Percentiles rank a stretch among this genome's conserved stretches.
phyloP scores from a whole-genome alignment of 2,113 vertebrate species.

The Fulmarus glacialis region DNA sequence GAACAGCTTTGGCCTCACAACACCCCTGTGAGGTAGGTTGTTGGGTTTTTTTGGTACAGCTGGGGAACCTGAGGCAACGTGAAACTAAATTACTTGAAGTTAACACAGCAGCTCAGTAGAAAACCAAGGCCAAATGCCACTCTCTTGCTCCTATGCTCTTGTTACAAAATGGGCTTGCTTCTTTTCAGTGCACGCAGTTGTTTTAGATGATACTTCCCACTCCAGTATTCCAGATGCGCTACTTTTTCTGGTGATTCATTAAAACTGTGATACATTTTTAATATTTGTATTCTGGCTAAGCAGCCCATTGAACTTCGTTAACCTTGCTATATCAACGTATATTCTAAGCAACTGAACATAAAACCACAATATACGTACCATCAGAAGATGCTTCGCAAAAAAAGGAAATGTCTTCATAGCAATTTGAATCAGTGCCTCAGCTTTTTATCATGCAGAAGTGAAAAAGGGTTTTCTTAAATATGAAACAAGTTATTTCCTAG shows the following conservation, averaged over 20 bases:
- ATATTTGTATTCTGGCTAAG: not conserved
- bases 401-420: not conserved
- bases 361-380: not conserved
- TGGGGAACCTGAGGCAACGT: not conserved
- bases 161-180: not conserved
- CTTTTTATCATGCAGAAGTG: not conserved
- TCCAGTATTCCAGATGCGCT: not conserved
- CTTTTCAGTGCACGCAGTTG: not conserved
- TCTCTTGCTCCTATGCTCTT: not conserved
- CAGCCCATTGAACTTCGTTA: not conserved
- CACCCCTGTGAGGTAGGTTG: constrained; percentile 44
- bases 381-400: not conserved
- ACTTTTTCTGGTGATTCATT: not conserved
- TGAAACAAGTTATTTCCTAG: not conserved
- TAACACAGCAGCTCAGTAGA: not conserved
- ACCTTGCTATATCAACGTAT: not conserved
- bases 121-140: not conserved
- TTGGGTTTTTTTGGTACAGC: not conserved
- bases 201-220: not conserved
- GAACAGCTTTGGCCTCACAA: constrained; percentile 40
- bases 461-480: not conserved
- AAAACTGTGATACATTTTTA: not conserved
- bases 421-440: not conserved
- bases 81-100: not conserved
- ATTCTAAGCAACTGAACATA: not conserved